These are phyloP conservation scores for Scaptomyza reducta DNA, from an alignment of 2,888 invertebrate species.

Conservation along the genomic window DNA sequence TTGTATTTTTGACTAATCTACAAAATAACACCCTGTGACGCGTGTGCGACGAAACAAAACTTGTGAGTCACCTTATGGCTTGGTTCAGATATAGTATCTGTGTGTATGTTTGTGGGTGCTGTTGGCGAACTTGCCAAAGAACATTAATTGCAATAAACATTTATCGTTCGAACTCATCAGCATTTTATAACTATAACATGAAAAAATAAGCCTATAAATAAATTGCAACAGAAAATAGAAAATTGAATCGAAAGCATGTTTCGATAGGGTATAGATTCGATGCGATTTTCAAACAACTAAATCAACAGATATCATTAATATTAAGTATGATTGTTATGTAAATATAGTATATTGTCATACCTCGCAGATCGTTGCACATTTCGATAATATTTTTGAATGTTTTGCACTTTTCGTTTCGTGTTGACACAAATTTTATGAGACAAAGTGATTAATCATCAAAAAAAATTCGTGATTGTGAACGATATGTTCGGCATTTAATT, in stretches of 20 bases:
- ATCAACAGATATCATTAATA: no score
- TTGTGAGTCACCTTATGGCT: conserved; percentile 45
- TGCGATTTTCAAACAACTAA: no score
- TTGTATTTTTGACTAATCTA: conserved; percentile 56
- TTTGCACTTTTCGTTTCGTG: conserved; percentile 14
- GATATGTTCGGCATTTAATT: conserved; percentile 65
- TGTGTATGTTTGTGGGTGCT: conserved; percentile 28
- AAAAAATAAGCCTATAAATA: conserved; percentile 1
- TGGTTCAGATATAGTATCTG: conserved; percentile 14
- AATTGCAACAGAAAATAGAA: conserved; percentile 1
- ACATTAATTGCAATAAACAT: conserved; percentile 45
- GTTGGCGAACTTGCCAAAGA: conserved; percentile 39
- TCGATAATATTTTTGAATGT: conserved; percentile 11
- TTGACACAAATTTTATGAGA: conserved; percentile 31
- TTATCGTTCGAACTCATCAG: conserved; percentile 22
- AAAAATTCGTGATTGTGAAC: conserved; percentile 64
- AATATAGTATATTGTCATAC: no score
- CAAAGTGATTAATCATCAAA: conserved; percentile 72
- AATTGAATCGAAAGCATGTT: neutral
- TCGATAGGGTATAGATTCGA: neutral
- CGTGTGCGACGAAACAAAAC: conserved; percentile 35
- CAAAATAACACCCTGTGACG: conserved; percentile 58
- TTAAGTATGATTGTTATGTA: no score
- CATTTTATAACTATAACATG: conserved; percentile 22
- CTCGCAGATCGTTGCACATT: neutral